Conservation (phyloP, 2,888 invertebrate genomes). For the Platynereis dumerilii region DNA sequence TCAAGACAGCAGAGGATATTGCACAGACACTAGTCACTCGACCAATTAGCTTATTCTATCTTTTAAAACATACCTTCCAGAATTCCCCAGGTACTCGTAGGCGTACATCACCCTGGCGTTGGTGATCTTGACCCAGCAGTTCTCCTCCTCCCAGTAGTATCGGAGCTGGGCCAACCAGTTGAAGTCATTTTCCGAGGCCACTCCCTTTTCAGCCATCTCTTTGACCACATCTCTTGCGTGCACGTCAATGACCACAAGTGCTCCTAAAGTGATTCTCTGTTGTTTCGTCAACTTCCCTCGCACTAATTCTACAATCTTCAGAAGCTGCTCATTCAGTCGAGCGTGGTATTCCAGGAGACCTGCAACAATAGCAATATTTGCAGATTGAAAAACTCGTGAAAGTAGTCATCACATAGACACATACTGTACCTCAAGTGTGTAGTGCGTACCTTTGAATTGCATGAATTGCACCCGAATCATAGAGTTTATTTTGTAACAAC, state of each 20-base stretch:
- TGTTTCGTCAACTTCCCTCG: conserved; percentile 84
- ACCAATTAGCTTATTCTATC: no score
- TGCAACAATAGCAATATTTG: no score
- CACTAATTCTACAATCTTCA: conserved; percentile 78
- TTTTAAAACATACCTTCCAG: conserved; percentile 36
- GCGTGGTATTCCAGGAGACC: conserved; percentile 70
- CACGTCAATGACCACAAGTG: conserved; percentile 89
- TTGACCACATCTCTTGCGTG: conserved; percentile 88
- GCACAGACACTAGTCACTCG: no score
- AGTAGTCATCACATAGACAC: no score
- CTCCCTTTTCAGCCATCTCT: conserved; percentile 66
- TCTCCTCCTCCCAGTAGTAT: conserved; percentile 73
- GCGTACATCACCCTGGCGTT: conserved; percentile 88
- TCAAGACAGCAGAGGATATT: no score
- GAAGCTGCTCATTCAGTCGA: conserved; percentile 71
- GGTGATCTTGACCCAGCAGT: conserved; percentile 76
- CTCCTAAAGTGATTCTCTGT: conserved; percentile 87
- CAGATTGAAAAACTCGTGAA: no score
- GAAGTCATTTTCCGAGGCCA: conserved; percentile 80
- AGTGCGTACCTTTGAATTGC: no score
- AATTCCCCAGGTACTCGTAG: conserved; percentile 92
- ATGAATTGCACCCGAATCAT: no score
- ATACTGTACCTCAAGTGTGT: no score
- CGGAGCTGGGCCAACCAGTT: conserved; percentile 89
- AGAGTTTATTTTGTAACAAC: no score